Evolutionary conservation across 2,888 invertebrate genomes (phyloP), one percentile per base, ranked within the genome.

Genomic region (Xestoiulus laeticollis): DNA sequence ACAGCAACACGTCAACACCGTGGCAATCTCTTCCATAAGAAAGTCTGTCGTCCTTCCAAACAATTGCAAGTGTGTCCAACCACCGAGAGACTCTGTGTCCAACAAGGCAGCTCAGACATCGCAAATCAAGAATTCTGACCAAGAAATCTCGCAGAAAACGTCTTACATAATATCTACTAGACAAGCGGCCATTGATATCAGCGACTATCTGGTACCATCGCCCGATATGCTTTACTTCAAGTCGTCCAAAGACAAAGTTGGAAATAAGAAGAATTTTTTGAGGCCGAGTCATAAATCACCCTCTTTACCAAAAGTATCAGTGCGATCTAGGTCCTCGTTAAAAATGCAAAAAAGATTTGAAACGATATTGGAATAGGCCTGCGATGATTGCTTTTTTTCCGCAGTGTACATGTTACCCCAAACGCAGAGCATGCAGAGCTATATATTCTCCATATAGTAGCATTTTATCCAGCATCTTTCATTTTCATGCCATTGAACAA

Each of bases 271-370:
- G 82, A 43, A 12, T 12, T 44, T 44, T 19, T 82, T 68, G 48
- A 59, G 84, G 43, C 82, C 87, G 30, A 59, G 53, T 26, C 88
- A 87, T 26, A 88, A 88, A 53, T 59, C 86, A 33, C 88, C 88
- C n/a, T 88, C 88, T 19, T 85, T 89, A 82, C 89, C 89, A 12
- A 88, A 84, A 83, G 89, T 87, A 19, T 87, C 85, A 32, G 86
- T 89, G 43, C 84, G 89, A 30, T 88, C 89, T 22, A 83, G 88
- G 30, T 88, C 88, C 6, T 88, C 88, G 26, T 86, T 82, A 48
- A 88, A 88, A 84, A 44, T 84, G 19, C 86, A 86, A 87, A 86
- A 86, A 30, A 86, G 48, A 26, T 53, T 86, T 30, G 86, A 85
- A 44, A 85, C 85, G 10, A 85, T 85, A 43, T 22, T 86, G 48